Evolutionary conservation across 2,797 vertebrate species (phyloP).

Genomic region (Nyctalus aviator): DNA sequence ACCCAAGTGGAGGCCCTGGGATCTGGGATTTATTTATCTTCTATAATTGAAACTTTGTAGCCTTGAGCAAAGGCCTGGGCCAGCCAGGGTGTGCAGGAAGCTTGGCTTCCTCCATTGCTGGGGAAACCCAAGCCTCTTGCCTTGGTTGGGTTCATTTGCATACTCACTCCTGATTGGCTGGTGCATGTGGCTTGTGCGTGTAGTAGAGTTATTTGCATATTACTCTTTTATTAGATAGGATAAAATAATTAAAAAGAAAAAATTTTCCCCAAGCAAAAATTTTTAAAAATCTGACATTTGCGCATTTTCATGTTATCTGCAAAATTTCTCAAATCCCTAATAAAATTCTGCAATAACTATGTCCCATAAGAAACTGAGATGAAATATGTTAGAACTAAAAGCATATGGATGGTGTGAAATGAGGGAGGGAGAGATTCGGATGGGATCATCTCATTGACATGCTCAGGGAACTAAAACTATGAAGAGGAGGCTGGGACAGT

Average conservation of each 20-base stretch:
- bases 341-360: background rate
- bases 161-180: too few relatives aligned
- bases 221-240: too few relatives aligned
- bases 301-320: background rate
- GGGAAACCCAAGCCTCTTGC: too few relatives aligned
- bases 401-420: background rate
- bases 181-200: too few relatives aligned
- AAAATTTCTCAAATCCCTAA: background rate
- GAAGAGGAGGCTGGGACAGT: accelerated
- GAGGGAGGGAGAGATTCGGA: background rate
- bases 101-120: too few relatives aligned
- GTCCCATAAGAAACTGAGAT: background rate
- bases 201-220: too few relatives aligned
- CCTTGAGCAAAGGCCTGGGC: too few relatives aligned
- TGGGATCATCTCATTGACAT: background rate
- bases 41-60: too few relatives aligned
- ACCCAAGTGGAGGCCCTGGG: too few relatives aligned
- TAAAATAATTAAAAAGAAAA: background rate
- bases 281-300: background rate
- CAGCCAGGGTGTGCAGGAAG: too few relatives aligned
- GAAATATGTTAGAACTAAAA: background rate
- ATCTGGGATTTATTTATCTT: too few relatives aligned
- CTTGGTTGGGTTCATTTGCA: too few relatives aligned
- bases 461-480: background rate
- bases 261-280: background rate